Conservation (phyloP, 2,797 vertebrate genomes). For the Neosilurus hyrtlii region DNA sequence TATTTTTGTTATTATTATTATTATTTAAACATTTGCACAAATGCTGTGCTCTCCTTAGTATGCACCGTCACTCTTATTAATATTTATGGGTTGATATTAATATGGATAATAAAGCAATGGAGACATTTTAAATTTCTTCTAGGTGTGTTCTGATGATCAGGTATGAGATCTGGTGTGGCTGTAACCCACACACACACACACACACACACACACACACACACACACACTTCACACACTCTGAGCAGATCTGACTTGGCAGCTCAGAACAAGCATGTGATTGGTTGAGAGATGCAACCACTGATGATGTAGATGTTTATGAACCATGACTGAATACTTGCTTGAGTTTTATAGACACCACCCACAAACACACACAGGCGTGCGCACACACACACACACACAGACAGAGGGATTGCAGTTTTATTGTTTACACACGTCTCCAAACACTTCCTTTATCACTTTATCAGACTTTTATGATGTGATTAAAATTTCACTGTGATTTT, state of each 20-base stretch:
- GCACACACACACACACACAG: not conserved
- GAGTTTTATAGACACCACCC: not conserved
- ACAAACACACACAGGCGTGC: not conserved
- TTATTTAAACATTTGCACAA: not conserved
- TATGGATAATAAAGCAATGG: not conserved
- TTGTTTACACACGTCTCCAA: not conserved
- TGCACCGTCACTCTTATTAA: no score
- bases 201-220: conserved; percentile 20
- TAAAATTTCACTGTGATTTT: not conserved
- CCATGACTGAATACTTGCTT: not conserved
- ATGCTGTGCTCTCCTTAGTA: not conserved
- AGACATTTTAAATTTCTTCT: not conserved
- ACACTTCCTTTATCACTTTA: not conserved
- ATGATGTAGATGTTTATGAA: conserved; percentile 4
- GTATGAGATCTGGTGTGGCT: not conserved
- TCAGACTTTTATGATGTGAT: not conserved
- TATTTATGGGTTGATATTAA: no score
- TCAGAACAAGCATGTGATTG: not conserved
- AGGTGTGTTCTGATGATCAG: not conserved
- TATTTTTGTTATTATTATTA: not conserved
- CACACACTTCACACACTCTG: not conserved
- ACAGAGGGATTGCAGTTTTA: not conserved
- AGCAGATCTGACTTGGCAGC: not conserved
- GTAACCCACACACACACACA: not conserved
- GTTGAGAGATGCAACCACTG: not conserved